Evolutionary conservation across 1,140 invertebrate genomes (phyloP).

Genomic region (Cyrtorhinus lividipennis): DNA sequence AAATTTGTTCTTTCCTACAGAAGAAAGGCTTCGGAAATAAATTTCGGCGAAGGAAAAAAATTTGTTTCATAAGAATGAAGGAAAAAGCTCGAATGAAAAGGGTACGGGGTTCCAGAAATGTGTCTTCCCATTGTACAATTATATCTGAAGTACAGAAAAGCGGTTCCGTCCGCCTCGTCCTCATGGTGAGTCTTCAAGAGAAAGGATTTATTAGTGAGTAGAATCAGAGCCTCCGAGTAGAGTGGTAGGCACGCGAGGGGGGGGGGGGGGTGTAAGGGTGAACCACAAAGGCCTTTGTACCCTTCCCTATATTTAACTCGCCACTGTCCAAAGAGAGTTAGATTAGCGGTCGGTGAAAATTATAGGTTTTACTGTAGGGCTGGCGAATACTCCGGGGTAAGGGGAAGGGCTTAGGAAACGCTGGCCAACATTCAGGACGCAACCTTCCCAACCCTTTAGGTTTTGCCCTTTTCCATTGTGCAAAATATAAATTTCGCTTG

Average conservation of each 20-base stretch:
- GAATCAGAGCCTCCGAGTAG: too few relatives aligned
- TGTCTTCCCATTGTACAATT: not conserved
- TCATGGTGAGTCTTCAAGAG: not conserved
- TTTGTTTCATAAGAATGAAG: not conserved
- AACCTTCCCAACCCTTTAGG: not conserved
- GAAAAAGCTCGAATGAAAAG: not conserved
- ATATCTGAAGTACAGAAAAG: not conserved
- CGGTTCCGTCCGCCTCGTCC: not conserved
- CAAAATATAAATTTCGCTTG: slow-evolving; percentile 3
- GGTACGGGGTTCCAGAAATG: not conserved
- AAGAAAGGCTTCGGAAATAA: too few relatives aligned
- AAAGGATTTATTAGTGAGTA: not conserved
- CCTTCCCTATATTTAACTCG: slow-evolving; percentile 7
- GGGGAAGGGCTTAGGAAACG: slow-evolving; percentile 5
- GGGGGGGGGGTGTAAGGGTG: not conserved
- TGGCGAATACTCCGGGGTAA: too few relatives aligned
- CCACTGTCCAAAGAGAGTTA: slow-evolving; percentile 9
- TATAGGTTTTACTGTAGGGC: not conserved
- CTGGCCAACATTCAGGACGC: not conserved
- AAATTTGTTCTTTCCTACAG: too few relatives aligned
- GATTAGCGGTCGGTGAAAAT: slow-evolving; percentile 9
- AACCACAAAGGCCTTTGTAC: slow-evolving; percentile 8
- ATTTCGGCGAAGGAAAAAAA: not conserved
- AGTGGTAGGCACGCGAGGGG: too few relatives aligned
- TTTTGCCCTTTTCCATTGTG: slow-evolving; percentile 7